These are phyloP conservation scores for Brachypodius melanocephalos DNA, from an alignment of 2,113 vertebrate genomes.

Conservation along the genomic window DNA sequence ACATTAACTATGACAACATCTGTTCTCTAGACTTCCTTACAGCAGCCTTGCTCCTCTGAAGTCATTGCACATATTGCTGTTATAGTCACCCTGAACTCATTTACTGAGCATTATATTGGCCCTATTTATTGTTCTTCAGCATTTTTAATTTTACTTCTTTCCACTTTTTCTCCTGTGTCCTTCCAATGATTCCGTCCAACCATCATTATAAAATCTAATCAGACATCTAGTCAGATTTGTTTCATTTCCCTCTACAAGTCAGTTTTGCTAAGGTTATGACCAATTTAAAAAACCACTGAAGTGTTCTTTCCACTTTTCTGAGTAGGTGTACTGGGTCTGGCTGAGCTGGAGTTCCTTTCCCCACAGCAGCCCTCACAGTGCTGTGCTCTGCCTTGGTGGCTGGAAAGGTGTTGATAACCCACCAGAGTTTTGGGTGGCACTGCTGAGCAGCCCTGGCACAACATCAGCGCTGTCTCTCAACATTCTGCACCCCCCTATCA, in stretches of 20 bases:
- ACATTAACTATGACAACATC: not conserved
- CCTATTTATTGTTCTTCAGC: not conserved
- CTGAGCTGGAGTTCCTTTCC: not conserved
- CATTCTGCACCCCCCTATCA: not conserved
- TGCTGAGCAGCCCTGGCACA: fast-evolving
- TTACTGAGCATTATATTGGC: not conserved
- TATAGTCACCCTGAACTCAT: not conserved
- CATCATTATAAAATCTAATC: not conserved
- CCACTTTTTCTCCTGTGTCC: not conserved
- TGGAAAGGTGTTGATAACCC: not conserved
- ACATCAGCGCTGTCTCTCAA: fast-evolving
- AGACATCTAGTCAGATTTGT: not conserved
- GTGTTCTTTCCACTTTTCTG: not conserved
- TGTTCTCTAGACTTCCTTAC: not conserved
- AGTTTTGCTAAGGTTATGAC: not conserved
- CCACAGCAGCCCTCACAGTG: no score
- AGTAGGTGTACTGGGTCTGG: not conserved
- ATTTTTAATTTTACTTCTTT: not conserved
- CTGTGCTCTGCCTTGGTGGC: not conserved
- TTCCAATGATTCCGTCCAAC: not conserved
- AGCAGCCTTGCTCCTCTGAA: not conserved
- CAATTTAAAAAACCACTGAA: not conserved
- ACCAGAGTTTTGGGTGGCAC: not conserved
- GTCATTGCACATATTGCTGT: not conserved
- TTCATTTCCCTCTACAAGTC: not conserved